These are phyloP conservation scores for Aphis craccivora DNA, from an alignment of 1,140 invertebrate genomes.

Conservation along the genomic window DNA sequence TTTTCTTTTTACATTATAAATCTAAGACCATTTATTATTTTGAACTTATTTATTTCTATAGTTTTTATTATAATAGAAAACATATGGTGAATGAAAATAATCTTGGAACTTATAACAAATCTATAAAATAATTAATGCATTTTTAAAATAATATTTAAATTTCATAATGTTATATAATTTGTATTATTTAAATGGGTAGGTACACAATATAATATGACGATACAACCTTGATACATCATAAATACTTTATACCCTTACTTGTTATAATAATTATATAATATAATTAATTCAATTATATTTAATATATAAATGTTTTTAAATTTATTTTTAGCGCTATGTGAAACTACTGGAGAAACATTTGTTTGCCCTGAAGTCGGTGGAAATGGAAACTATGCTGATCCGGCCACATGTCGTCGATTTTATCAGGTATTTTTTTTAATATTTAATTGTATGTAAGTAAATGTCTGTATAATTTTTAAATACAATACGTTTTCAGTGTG, in stretches of 20 bases:
- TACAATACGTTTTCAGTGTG: conserved; percentile 71
- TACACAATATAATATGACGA: not conserved
- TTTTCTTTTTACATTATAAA: not conserved
- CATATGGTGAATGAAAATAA: not conserved
- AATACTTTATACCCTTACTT: not conserved
- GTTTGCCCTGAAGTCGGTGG: conserved; percentile 77
- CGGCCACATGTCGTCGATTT: conserved; percentile 84
- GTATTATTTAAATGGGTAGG: not conserved
- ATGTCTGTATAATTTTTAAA: not conserved
- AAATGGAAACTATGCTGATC: conserved; percentile 91
- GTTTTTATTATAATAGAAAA: not conserved
- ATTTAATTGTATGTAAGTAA: not conserved
- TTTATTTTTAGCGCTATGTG: conserved; percentile 19
- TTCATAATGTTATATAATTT: not conserved
- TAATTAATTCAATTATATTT: not conserved
- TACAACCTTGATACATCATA: not conserved
- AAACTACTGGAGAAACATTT: conserved; percentile 68
- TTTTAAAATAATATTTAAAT: not conserved
- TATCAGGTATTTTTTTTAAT: conserved; percentile 73
- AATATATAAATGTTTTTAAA: not conserved
- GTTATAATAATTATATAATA: not conserved
- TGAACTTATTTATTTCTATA: not conserved
- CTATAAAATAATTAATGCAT: not conserved
- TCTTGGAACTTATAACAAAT: not conserved
- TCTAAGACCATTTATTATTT: not conserved